Evolutionary conservation across 2,797 vertebrate genomes (phyloP).

Genomic region (Benthosema pterotum): DNA sequence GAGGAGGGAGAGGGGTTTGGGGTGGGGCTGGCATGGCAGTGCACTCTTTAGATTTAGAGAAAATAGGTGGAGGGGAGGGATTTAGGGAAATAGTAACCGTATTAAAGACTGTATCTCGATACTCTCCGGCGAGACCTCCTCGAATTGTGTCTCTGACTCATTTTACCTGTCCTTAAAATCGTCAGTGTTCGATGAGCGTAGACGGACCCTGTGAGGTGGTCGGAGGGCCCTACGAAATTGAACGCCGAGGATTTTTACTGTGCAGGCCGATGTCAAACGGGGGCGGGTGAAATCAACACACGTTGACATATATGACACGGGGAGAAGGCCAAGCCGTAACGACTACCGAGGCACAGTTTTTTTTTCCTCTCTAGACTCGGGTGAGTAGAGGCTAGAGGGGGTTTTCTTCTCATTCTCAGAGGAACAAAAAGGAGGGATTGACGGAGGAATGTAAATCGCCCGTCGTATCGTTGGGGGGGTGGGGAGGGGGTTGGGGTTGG

Average conservation of each 20-base stretch:
- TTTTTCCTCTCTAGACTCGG: constrained; percentile 70
- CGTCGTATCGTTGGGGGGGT: constrained; percentile 37
- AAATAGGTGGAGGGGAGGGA: constrained; percentile 1
- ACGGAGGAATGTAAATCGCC: constrained; percentile 63
- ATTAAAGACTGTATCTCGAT: constrained; percentile 60
- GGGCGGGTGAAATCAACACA: constrained; percentile 10
- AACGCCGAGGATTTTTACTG: too few species aligned
- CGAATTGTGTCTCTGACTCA: constrained; percentile 11
- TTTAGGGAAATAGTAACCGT: constrained; percentile 54
- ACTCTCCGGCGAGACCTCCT: constrained; percentile 57
- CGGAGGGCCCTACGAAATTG: too few species aligned
- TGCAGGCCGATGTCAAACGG: constrained; percentile 21
- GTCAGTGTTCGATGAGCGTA: too few species aligned
- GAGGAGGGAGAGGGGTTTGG: constrained; percentile 1
- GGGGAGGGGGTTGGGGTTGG: too few species aligned
- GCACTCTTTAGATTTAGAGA: neutral
- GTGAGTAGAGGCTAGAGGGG: constrained; percentile 47
- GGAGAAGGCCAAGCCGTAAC: constrained; percentile 48
- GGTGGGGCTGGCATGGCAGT: neutral
- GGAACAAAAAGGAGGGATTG: constrained; percentile 37
- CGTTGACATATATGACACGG: neutral
- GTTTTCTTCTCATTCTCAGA: constrained; percentile 63
- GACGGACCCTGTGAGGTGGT: too few species aligned
- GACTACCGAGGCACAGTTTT: constrained; percentile 61
- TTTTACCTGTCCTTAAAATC: constrained; percentile 1